Evolutionary conservation across 2,113 vertebrate species (phyloP), one percentile per base, ranked within the genome.

Genomic region (Labeo catla): DNA sequence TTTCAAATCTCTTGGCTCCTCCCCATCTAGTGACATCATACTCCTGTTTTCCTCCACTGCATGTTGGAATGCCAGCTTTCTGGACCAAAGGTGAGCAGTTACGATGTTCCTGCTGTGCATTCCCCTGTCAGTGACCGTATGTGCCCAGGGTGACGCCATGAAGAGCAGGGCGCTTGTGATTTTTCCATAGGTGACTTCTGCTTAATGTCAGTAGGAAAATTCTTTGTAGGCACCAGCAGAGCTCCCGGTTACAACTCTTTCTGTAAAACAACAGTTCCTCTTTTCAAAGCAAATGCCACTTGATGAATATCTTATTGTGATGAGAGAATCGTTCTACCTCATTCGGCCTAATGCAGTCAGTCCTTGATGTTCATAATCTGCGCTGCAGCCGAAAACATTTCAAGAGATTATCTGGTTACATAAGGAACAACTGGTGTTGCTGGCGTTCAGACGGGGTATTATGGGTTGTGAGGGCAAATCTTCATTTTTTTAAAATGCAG

Each of bases 11-110:
- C 45, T 80, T 57, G 39, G 47, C 39, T n/a, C 79, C 47, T 92
- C 89, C 89, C 82, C 89, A 84, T 92, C 45, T 91, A 99, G 98
- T 88, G 95, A 96, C 87, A 95, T 99, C 85, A 94, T 98, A 59
- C 95, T 98, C 91, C 97, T 98, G 72, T 89, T 99, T 61, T 99
- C 98, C 63, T 99, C 98, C 0, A 94, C 97, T 80, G 97, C 97
- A 65, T 99, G 98, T 93, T 98, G 98, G 97, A 99, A 99, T 84
- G 98, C 95, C 93, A 99, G 98, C 92, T 99, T 99, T 93, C 93
- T 99, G 93, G 98, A 99, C 93, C 96, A 97, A 93, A 98, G 97
- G 98, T 99, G 95, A 96, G 95, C 92, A 68, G 13, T 6, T 8
- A 12, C 28, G 1, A 16, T 61, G 11, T 59, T 59, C 13, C 16